phyloP scores from a whole-genome alignment of 35 echinoderm and acorn worm genomes.

The Lytechinus variegatus region DNA sequence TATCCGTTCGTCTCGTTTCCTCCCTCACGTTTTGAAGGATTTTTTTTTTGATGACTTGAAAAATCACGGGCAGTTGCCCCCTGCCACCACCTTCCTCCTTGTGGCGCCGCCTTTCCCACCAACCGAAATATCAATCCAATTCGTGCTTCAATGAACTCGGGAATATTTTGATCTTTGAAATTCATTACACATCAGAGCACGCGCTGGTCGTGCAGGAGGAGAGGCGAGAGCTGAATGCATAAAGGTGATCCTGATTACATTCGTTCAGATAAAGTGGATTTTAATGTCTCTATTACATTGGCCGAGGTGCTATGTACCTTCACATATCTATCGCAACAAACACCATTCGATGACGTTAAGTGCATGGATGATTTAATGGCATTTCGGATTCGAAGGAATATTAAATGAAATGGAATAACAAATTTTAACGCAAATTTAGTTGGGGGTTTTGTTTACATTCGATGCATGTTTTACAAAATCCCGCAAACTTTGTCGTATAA shows the following conservation, averaged over 20 bases:
- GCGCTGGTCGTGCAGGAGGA: neutral
- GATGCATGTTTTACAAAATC: no score
- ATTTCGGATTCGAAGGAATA: neutral
- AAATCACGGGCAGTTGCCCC: no score
- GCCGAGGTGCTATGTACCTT: neutral
- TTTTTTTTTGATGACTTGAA: no score
- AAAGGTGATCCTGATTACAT: neutral
- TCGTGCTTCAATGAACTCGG: neutral
- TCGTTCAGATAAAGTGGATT: neutral
- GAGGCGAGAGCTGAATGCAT: neutral
- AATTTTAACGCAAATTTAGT: neutral
- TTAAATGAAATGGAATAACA: neutral
- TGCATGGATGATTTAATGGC: neutral
- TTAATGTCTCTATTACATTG: neutral
- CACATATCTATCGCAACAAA: neutral
- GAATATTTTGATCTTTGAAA: neutral
- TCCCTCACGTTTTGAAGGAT: no score
- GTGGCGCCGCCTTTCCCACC: neutral
- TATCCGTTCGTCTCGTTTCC: no score
- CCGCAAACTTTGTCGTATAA: no score
- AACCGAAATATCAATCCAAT: neutral
- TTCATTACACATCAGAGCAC: neutral
- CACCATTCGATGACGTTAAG: neutral
- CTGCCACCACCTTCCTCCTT: no score
- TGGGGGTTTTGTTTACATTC: no score